These are phyloP conservation scores for Andrena marginata DNA, from an alignment of 2,888 invertebrate species.

Conservation along the genomic window DNA sequence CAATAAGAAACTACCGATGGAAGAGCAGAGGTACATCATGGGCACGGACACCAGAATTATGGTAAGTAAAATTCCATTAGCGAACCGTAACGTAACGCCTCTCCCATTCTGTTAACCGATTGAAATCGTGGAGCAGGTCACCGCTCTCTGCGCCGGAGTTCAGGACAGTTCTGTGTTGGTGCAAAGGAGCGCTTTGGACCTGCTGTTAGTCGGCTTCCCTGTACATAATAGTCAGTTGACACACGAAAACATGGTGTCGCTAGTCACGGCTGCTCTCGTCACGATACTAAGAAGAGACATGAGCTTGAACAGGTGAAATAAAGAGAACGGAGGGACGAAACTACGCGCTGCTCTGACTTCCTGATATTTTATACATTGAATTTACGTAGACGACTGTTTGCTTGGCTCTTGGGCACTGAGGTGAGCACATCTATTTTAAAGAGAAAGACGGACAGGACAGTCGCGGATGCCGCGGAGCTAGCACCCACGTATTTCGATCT, in stretches of 20 bases:
- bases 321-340: slow-evolving; percentile 11
- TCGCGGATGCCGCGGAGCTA: slow-evolving; percentile 78
- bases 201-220: slow-evolving; percentile 93
- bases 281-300: slow-evolving; percentile 94
- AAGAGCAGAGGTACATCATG: slow-evolving; percentile 93
- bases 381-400: slow-evolving; percentile 89
- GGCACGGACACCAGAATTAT: slow-evolving; percentile 94
- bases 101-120: slow-evolving; percentile 23
- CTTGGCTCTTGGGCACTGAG: slow-evolving; percentile 93
- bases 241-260: slow-evolving; percentile 89
- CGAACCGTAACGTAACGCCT: slow-evolving; percentile 1
- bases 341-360: slow-evolving; percentile 42
- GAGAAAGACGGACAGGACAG: slow-evolving; percentile 78
- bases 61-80: slow-evolving; percentile 85
- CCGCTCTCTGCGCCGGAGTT: slow-evolving; percentile 91
- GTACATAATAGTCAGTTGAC: slow-evolving; percentile 91
- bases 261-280: slow-evolving; percentile 91
- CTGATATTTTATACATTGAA: slow-evolving; percentile 58
- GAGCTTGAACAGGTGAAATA: slow-evolving; percentile 91
- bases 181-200: slow-evolving; percentile 94
- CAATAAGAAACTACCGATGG: slow-evolving; percentile 91
- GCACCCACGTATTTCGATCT: slow-evolving; percentile 88
- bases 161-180: slow-evolving; percentile 93
- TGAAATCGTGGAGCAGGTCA: slow-evolving; percentile 86
- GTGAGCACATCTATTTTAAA: slow-evolving; percentile 86